Percentiles rank a stretch among this genome's conserved stretches.
These are phyloP conservation scores for Cyrtorhinus lividipennis DNA, from an alignment of 1,140 invertebrate genomes.

Conservation along the genomic window DNA sequence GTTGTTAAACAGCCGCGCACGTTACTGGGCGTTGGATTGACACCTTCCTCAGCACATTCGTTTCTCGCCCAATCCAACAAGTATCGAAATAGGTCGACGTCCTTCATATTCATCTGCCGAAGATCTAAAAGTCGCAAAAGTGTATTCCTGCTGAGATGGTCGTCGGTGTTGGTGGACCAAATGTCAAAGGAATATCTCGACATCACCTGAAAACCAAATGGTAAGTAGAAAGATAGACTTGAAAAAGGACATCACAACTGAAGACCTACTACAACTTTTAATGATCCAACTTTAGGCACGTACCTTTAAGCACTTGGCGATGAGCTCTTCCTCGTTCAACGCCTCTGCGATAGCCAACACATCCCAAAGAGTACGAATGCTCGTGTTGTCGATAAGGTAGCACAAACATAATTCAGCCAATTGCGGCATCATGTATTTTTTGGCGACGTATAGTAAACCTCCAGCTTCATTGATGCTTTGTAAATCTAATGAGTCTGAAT, in stretches of 20 bases:
- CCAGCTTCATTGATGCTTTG: conserved; percentile 25
- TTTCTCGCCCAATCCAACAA: conserved; percentile 21
- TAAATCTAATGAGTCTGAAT: conserved; percentile 27
- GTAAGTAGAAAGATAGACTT: neutral
- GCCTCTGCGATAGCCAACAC: conserved; percentile 21
- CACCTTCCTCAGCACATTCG: conserved; percentile 17
- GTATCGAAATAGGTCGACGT: conserved; percentile 21
- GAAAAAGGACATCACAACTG: too few relatives aligned
- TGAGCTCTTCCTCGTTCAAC: conserved; percentile 21
- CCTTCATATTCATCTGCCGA: conserved; percentile 22
- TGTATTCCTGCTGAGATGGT: conserved; percentile 17
- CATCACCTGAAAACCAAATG: conserved; percentile 21
- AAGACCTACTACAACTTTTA: too few relatives aligned
- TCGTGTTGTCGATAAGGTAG: conserved; percentile 18
- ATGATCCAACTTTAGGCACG: neutral
- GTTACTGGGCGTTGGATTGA: conserved; percentile 10
- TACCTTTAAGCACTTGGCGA: conserved; percentile 22
- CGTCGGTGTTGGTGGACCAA: conserved; percentile 15
- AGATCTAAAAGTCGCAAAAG: conserved; percentile 23
- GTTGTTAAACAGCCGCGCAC: conserved; percentile 18
- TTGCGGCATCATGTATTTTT: conserved; percentile 28
- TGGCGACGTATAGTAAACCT: conserved; percentile 27
- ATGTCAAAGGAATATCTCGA: conserved; percentile 20
- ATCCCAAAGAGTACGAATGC: conserved; percentile 21
- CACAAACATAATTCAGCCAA: conserved; percentile 21